Percentiles rank a stretch among this genome's conserved stretches.
phyloP scores from a whole-genome alignment of 2,888 invertebrate genomes.

The Sinopyrophorus schimmeli region DNA sequence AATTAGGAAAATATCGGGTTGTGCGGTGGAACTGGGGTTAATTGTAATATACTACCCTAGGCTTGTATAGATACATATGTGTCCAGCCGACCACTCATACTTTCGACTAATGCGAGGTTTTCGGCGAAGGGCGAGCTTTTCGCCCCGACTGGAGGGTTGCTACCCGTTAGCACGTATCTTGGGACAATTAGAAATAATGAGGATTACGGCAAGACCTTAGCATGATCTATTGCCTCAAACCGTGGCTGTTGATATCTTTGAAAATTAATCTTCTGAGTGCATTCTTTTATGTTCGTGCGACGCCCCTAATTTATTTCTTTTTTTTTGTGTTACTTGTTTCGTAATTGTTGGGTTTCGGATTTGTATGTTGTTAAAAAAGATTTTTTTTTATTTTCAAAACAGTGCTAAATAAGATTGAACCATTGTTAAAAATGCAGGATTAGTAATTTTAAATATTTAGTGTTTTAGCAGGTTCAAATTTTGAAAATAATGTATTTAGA shows the following conservation, averaged over 20 bases:
- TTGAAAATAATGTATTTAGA: too few relatives aligned
- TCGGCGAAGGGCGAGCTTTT: slow-evolving; percentile 8
- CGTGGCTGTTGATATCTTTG: slow-evolving; percentile 38
- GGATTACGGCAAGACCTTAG: slow-evolving; percentile 50
- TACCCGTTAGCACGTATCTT: slow-evolving; percentile 50
- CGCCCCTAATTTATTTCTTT: too few relatives aligned
- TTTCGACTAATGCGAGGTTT: slow-evolving; percentile 15
- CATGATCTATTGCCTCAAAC: slow-evolving; percentile 47
- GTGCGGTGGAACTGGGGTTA: slow-evolving; percentile 41
- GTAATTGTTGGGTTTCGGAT: too few relatives aligned
- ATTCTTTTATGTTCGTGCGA: slow-evolving; percentile 11
- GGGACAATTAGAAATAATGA: slow-evolving; percentile 55
- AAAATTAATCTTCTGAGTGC: slow-evolving; percentile 32
- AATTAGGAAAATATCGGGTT: slow-evolving; percentile 28
- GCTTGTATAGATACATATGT: slow-evolving; percentile 52
- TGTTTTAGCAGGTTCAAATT: too few relatives aligned
- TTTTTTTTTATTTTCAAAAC: too few relatives aligned
- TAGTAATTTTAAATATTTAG: too few relatives aligned
- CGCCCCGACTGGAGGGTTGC: slow-evolving; percentile 35
- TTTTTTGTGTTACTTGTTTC: too few relatives aligned
- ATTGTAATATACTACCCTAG: slow-evolving; percentile 54
- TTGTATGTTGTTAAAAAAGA: too few relatives aligned
- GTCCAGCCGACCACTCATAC: slow-evolving; percentile 42
- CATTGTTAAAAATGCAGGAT: too few relatives aligned
- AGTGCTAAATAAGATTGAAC: too few relatives aligned